Conservation (phyloP, 2,888 invertebrate genomes). For the Temnothorax ravouxi region DNA sequence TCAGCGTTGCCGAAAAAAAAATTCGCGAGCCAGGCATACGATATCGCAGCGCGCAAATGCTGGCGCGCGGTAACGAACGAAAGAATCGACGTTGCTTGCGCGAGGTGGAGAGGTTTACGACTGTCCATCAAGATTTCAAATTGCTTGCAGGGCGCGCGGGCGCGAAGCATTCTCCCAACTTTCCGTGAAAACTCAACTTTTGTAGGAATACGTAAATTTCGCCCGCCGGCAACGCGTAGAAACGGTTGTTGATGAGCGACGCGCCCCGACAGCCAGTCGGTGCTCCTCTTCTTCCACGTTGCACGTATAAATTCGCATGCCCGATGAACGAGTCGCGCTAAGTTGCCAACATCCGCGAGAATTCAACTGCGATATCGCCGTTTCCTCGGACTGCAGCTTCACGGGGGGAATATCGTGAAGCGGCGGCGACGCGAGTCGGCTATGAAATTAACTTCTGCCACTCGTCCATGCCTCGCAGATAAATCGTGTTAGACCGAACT, state of each 20-base stretch:
- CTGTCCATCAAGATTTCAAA: slow-evolving; percentile 73
- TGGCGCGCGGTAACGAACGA: slow-evolving; percentile 42
- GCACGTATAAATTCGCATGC: background rate
- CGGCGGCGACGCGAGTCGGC: background rate
- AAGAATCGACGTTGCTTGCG: slow-evolving; percentile 65
- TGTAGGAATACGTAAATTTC: slow-evolving; percentile 71
- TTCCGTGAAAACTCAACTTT: slow-evolving; percentile 61
- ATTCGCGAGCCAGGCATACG: no score
- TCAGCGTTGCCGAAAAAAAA: background rate
- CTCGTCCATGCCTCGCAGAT: slow-evolving; percentile 33
- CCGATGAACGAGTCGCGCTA: slow-evolving; percentile 10
- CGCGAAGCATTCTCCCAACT: slow-evolving; percentile 37
- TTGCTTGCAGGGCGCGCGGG: slow-evolving; percentile 45
- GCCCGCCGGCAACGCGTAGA: slow-evolving; percentile 28
- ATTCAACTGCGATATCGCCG: slow-evolving; percentile 39
- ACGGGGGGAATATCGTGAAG: background rate
- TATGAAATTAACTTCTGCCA: slow-evolving; percentile 54
- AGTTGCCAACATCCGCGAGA: slow-evolving; percentile 27
- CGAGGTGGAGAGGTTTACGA: slow-evolving; percentile 71
- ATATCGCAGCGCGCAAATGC: slow-evolving; percentile 3
- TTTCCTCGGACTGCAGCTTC: slow-evolving; percentile 8
- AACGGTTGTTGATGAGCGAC: slow-evolving; percentile 33
- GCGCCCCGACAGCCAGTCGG: slow-evolving; percentile 9
- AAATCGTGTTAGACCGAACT: slow-evolving; percentile 31
- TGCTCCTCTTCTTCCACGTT: background rate